phyloP scores from a whole-genome alignment of 2,888 invertebrate species.

The Drosophila percnosoma region DNA sequence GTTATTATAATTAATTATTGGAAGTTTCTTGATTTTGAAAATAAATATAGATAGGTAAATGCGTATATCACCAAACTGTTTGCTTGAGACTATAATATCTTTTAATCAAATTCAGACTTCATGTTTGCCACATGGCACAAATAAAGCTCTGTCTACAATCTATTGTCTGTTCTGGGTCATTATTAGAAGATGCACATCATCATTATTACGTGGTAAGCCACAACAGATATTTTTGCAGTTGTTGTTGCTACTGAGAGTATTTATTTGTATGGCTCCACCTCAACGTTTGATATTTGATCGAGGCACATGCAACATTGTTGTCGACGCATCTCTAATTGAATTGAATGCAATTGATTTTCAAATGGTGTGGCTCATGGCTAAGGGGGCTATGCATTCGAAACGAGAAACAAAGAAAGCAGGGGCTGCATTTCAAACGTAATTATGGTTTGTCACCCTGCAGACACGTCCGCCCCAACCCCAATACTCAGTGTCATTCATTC shows the following conservation, averaged over 20 bases:
- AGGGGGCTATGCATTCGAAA: slow-evolving; percentile 11
- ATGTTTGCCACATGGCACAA: neutral
- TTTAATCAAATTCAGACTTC: neutral
- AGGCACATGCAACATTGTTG: slow-evolving; percentile 53
- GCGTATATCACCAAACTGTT: too few species aligned
- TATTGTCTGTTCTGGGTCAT: neutral
- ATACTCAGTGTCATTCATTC: slow-evolving; percentile 19
- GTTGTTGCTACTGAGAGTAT: neutral
- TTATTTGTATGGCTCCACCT: slow-evolving; percentile 45
- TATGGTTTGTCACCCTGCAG: slow-evolving; percentile 59
- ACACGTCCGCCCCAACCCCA: neutral
- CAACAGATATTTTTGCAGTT: neutral
- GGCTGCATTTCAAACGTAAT: slow-evolving; percentile 66
- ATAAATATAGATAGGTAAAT: neutral
- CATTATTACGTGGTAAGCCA: neutral
- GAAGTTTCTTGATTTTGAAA: neutral
- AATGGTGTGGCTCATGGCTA: slow-evolving; percentile 40
- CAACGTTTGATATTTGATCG: slow-evolving; percentile 34
- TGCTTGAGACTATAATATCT: neutral
- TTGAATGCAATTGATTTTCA: slow-evolving; percentile 67
- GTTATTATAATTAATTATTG: neutral
- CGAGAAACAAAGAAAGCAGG: slow-evolving; percentile 25
- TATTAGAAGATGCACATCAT: slow-evolving; percentile 24
- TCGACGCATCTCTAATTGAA: slow-evolving; percentile 63
- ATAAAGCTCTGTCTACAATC: neutral